A percentile compares a stretch with the other conserved stretches of the same genome.
Evolutionary conservation across 2,113 vertebrate species (phyloP).

Genomic region (Telmatochromis sp.): DNA sequence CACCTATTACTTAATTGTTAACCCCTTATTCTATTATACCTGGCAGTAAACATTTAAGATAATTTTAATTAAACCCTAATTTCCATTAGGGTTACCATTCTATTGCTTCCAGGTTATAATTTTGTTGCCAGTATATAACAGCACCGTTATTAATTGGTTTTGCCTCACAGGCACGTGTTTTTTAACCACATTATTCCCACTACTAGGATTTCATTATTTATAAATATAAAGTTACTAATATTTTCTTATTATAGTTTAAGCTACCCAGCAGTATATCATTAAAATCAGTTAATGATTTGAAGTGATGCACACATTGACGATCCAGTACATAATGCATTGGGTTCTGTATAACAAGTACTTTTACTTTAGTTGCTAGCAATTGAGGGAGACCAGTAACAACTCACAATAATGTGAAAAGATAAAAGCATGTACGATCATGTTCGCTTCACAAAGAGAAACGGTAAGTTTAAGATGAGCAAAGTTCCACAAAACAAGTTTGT

Average conservation of each 20-base stretch:
- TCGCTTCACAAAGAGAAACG: background rate
- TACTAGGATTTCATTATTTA: background rate
- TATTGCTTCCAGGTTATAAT: fast-evolving
- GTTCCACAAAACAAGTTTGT: background rate
- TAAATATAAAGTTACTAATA: background rate
- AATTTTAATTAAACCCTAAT: background rate
- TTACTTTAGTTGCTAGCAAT: background rate
- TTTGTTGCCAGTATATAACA: background rate
- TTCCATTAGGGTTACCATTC: background rate
- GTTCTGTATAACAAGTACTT: background rate
- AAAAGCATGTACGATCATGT: background rate
- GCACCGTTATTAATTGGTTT: background rate
- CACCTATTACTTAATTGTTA: background rate
- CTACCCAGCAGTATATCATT: background rate
- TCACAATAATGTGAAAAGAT: background rate
- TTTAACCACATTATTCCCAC: background rate
- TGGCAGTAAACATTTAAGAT: background rate
- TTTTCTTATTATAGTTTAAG: background rate
- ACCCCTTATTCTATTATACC: background rate
- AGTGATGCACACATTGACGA: background rate
- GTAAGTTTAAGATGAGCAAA: background rate
- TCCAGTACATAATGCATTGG: background rate
- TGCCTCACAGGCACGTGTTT: background rate
- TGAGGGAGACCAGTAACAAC: background rate
- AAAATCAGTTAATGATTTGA: background rate